A percentile compares a stretch with the other conserved stretches of the same genome.
These are phyloP conservation scores for Zootermopsis nevadensis DNA, from an alignment of 2,888 invertebrate species.

Conservation along the genomic window DNA sequence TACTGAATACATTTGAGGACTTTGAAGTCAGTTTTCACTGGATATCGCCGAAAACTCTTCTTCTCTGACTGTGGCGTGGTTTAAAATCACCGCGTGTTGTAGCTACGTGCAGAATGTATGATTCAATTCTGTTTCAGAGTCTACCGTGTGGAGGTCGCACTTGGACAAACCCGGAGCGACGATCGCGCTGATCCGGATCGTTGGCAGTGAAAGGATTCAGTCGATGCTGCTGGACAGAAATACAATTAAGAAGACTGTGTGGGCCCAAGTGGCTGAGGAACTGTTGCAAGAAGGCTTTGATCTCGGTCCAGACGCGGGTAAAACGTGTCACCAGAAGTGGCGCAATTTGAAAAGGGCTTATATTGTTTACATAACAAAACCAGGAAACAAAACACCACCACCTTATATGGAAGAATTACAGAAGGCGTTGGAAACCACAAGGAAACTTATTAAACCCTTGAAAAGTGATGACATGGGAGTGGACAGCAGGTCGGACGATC, in stretches of 20 bases:
- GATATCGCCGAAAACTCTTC: no score
- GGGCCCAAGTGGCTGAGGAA: slow-evolving; percentile 32
- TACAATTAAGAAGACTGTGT: slow-evolving; percentile 31
- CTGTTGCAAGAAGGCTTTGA: slow-evolving; percentile 15
- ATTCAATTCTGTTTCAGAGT: slow-evolving; percentile 20
- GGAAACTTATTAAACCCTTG: slow-evolving; percentile 35
- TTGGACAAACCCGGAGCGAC: slow-evolving; percentile 35
- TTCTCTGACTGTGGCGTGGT: no score
- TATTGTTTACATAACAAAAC: slow-evolving; percentile 35
- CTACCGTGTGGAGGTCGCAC: slow-evolving; percentile 31
- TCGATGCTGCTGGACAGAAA: slow-evolving; percentile 31
- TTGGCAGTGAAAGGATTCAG: slow-evolving; percentile 40
- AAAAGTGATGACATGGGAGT: not conserved
- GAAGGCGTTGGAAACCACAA: slow-evolving; percentile 34
- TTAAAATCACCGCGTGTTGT: no score
- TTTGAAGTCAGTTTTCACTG: no score
- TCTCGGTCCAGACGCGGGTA: slow-evolving; percentile 30
- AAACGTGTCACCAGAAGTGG: slow-evolving; percentile 39
- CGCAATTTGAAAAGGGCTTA: slow-evolving; percentile 32
- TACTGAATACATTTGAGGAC: no score
- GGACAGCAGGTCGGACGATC: slow-evolving; percentile 27
- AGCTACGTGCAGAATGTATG: not conserved
- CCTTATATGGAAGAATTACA: slow-evolving; percentile 38
- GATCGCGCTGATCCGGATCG: slow-evolving; percentile 22
- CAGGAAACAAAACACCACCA: slow-evolving; percentile 23